phyloP scores from a whole-genome alignment of 2,888 invertebrate genomes.

The Cataglyphis livida region DNA sequence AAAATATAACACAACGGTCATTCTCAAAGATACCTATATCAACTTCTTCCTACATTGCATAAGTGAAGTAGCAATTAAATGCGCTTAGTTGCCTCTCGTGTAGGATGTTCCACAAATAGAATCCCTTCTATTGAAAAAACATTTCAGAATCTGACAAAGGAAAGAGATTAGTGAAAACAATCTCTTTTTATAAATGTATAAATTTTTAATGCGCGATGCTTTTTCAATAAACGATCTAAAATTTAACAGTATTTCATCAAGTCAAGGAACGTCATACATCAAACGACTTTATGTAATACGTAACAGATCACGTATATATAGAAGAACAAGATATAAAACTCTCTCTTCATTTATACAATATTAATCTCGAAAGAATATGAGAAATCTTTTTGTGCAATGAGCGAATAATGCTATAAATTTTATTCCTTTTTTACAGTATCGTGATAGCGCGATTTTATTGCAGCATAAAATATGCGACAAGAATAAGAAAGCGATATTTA shows the following conservation, averaged over 20 bases:
- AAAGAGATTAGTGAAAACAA: background rate
- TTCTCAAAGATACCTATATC: slow-evolving; percentile 19
- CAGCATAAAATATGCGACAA: background rate
- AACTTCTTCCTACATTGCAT: slow-evolving; percentile 25
- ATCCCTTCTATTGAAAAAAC: background rate
- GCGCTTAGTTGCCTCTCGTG: background rate
- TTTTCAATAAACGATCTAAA: background rate
- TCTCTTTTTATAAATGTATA: background rate
- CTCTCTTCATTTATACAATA: background rate
- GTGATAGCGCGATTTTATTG: background rate
- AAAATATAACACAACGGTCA: slow-evolving; percentile 8
- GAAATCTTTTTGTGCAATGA: background rate
- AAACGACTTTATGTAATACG: background rate
- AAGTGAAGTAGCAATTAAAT: background rate
- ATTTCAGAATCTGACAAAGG: background rate
- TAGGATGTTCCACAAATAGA: background rate
- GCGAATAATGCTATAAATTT: background rate
- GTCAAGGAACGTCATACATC: background rate
- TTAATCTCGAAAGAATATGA: background rate
- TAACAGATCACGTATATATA: background rate
- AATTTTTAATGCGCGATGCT: background rate
- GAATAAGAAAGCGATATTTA: background rate
- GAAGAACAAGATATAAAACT: slow-evolving; percentile 2
- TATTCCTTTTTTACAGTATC: background rate
- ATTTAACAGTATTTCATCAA: background rate